phyloP scores from a whole-genome alignment of 2,888 invertebrate species.

The Cataglyphis rosenhaueri region DNA sequence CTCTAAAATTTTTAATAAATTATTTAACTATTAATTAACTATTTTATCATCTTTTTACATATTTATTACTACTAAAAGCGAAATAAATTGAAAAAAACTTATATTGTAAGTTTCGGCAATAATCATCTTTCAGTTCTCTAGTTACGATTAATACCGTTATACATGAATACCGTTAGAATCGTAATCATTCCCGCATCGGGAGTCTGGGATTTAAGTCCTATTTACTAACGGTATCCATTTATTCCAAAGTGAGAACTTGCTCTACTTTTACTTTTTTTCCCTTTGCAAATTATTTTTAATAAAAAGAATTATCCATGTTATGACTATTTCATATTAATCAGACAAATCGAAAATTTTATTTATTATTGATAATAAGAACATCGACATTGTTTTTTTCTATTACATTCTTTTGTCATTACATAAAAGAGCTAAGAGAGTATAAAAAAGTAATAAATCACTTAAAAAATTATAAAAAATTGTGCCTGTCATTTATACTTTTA shows the following conservation, averaged over 20 bases:
- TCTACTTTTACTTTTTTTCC: no score
- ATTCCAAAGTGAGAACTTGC: constrained; percentile 34
- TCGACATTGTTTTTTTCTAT: neutral
- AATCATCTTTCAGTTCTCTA: constrained; percentile 41
- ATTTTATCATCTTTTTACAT: neutral
- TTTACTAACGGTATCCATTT: constrained; percentile 66
- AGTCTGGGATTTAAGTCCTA: constrained; percentile 54
- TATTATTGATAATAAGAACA: neutral
- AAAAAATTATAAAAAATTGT: constrained; percentile 11
- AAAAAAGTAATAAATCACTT: neutral
- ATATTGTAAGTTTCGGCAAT: neutral
- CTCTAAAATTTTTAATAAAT: neutral
- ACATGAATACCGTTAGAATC: constrained; percentile 65
- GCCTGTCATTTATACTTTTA: neutral
- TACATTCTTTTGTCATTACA: neutral
- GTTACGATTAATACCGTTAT: neutral
- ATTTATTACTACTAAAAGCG: neutral
- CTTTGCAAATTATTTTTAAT: constrained; percentile 45
- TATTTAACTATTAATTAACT: neutral
- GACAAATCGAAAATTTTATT: constrained; percentile 18
- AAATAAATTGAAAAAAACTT: neutral
- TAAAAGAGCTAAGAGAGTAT: neutral
- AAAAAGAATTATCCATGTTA: constrained; percentile 2
- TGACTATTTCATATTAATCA: constrained; percentile 6
- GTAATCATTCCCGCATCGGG: constrained; percentile 58